phyloP scores from a whole-genome alignment of 2,113 vertebrate genomes.

The Lasiurus borealis region DNA sequence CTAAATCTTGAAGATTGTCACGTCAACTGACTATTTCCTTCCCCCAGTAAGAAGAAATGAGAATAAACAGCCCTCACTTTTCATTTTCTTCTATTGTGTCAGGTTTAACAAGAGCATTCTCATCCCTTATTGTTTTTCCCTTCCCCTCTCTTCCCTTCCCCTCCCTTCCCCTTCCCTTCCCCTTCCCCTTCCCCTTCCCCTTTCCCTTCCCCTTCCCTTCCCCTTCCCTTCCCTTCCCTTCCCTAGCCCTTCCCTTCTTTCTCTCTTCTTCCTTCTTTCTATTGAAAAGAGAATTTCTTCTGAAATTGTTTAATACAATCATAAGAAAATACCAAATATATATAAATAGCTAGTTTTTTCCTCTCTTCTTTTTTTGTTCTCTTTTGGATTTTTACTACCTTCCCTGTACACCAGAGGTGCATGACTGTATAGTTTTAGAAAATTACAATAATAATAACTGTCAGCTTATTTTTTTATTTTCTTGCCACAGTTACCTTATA shows the following conservation, averaged over 20 bases:
- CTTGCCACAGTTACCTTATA: neutral
- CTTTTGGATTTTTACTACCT: neutral
- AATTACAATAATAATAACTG: neutral
- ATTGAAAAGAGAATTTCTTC: neutral
- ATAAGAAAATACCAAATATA: neutral
- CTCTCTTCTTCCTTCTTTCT: neutral
- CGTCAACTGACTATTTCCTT: neutral
- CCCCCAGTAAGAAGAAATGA: neutral
- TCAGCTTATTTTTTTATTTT: neutral
- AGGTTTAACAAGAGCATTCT: neutral
- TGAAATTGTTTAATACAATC: neutral
- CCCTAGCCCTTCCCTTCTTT: rapidly evolving
- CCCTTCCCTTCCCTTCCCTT: no score
- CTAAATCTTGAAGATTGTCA: neutral
- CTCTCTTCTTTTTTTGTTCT: neutral
- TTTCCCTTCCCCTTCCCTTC: no score
- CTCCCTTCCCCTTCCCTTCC: no score
- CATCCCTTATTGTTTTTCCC: no score
- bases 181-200: no score
- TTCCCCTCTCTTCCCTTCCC: no score
- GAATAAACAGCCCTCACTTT: neutral
- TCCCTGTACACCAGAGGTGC: neutral
- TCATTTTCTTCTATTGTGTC: neutral
- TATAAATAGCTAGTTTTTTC: neutral
- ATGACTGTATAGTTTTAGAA: neutral